These are phyloP conservation scores for Drosophila atripex DNA, from an alignment of 2,888 invertebrate genomes.

Conservation along the genomic window DNA sequence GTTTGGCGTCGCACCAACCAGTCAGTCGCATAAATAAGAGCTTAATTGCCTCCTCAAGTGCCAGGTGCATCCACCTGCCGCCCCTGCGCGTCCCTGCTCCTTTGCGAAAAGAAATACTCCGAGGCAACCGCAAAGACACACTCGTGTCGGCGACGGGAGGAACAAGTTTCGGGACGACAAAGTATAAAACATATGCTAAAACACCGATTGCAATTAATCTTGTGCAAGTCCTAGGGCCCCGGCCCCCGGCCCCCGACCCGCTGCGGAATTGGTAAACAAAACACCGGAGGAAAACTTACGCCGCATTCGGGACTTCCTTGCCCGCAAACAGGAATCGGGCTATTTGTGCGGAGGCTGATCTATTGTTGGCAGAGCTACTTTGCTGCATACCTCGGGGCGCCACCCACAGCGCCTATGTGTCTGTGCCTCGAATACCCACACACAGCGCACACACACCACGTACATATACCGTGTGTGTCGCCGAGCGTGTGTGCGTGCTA, in stretches of 20 bases:
- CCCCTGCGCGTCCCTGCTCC: background rate
- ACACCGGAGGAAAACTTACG: slow-evolving; percentile 56
- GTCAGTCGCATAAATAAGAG: slow-evolving; percentile 63
- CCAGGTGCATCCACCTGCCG: slow-evolving; percentile 51
- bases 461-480: slow-evolving; percentile 2
- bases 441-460: too few species aligned
- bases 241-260: background rate
- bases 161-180: slow-evolving; percentile 31
- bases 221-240: slow-evolving; percentile 71
- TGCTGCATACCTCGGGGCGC: slow-evolving; percentile 65
- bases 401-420: slow-evolving; percentile 20
- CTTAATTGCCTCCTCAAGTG: slow-evolving; percentile 70
- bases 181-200: slow-evolving; percentile 77
- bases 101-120: slow-evolving; percentile 36
- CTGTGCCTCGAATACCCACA: slow-evolving; percentile 5
- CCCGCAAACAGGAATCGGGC: slow-evolving; percentile 33
- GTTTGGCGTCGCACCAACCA: slow-evolving; percentile 40
- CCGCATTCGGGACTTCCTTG: slow-evolving; percentile 43
- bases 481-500: slow-evolving; percentile 46
- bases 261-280: slow-evolving; percentile 51
- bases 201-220: slow-evolving; percentile 81
- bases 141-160: slow-evolving; percentile 4
- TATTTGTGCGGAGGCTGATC: slow-evolving; percentile 59
- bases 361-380: slow-evolving; percentile 73
- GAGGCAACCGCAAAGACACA: slow-evolving; percentile 30